phyloP scores from a whole-genome alignment of 2,113 vertebrate species.

The Rhea americana region DNA sequence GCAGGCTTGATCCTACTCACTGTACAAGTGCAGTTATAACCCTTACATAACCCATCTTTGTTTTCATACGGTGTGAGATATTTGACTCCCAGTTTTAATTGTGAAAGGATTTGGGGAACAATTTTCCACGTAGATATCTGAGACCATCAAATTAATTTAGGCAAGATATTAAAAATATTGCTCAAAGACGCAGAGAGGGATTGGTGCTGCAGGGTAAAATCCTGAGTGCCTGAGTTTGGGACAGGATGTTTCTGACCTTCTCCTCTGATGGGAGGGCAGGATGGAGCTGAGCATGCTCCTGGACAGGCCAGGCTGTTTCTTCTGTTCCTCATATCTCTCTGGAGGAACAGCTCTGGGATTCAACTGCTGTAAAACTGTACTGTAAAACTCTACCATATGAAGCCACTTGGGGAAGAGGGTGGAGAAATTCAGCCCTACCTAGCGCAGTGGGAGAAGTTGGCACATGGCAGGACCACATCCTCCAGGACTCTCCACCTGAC shows the following conservation, averaged over 20 bases:
- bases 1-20: too few relatives aligned
- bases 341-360: too few relatives aligned
- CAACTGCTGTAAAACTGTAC: too few relatives aligned
- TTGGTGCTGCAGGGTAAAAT: not conserved
- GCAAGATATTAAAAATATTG: not conserved
- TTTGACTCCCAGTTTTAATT: not conserved
- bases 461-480: not conserved
- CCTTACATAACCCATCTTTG: not conserved
- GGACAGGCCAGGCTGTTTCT: not conserved
- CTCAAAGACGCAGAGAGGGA: not conserved
- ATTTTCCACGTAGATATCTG: not conserved
- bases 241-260: not conserved
- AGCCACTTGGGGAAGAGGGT: too few relatives aligned
- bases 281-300: rapidly evolving
- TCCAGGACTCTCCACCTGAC: rapidly evolving
- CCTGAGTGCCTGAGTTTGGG: not conserved
- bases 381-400: too few relatives aligned
- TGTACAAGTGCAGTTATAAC: not conserved
- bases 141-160: not conserved
- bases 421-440: too few relatives aligned
- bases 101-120: not conserved
- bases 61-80: not conserved
- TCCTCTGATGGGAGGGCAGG: not conserved
- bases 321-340: too few relatives aligned
- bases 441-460: too few relatives aligned